These are phyloP conservation scores for Aramus guarauna DNA, from an alignment of 2,113 vertebrate genomes.

Conservation along the genomic window DNA sequence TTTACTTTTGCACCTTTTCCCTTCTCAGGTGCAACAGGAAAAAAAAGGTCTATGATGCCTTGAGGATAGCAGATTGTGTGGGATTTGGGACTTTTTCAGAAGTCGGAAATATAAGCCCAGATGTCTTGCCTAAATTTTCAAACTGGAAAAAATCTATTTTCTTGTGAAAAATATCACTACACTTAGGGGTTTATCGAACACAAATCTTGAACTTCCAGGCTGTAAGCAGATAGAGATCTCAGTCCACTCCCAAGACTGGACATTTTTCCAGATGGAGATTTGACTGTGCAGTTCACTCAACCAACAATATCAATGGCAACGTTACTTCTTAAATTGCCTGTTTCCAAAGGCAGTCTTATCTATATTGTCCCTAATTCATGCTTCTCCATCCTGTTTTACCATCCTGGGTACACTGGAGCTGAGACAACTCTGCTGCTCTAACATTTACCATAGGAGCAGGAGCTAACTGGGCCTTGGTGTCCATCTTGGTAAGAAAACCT, in stretches of 20 bases:
- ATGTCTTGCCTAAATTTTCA: neutral
- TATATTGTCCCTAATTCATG: neutral
- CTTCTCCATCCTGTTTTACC: neutral
- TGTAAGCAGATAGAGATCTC: neutral
- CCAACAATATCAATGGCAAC: fast-evolving
- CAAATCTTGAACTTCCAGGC: neutral
- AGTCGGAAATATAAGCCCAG: neutral
- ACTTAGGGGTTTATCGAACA: neutral
- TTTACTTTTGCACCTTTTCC: neutral
- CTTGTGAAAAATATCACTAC: neutral
- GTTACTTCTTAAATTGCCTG: fast-evolving
- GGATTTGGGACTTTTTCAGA: neutral
- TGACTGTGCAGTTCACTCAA: neutral
- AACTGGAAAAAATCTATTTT: neutral
- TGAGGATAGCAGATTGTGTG: neutral
- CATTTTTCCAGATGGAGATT: neutral
- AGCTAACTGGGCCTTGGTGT: neutral
- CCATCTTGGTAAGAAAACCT: neutral
- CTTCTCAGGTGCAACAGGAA: neutral
- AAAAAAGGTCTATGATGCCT: neutral
- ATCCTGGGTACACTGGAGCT: neutral
- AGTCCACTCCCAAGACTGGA: neutral
- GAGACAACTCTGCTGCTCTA: neutral
- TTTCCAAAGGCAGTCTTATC: neutral
- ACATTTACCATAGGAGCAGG: fast-evolving